phyloP scores from a whole-genome alignment of 2,888 invertebrate genomes.

The Leucoma salicis region DNA sequence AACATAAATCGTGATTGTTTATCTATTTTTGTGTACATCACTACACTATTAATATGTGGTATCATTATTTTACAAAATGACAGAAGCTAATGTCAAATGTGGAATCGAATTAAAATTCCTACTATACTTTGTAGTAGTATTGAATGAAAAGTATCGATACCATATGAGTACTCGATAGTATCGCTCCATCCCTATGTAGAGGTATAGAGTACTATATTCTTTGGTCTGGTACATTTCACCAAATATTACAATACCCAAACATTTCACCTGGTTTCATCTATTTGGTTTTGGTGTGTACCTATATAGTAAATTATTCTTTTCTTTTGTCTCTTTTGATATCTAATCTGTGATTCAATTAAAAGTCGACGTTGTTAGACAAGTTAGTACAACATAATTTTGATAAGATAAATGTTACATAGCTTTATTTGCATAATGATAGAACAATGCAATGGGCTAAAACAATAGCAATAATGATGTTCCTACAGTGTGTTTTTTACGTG shows the following conservation, averaged over 20 bases:
- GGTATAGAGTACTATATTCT: no score
- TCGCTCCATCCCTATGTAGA: no score
- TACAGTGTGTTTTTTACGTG: slow-evolving; percentile 13
- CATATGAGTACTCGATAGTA: no score
- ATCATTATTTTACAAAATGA: no score
- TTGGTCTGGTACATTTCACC: no score
- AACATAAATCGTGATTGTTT: no score
- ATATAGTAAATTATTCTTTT: slow-evolving; percentile 1
- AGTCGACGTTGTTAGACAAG: slow-evolving; percentile 11
- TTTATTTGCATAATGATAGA: slow-evolving; percentile 62
- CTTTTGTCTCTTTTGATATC: slow-evolving; percentile 12
- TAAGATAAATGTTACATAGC: slow-evolving; percentile 51
- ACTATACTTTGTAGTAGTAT: no score
- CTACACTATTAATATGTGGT: no score
- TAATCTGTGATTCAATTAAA: slow-evolving; percentile 29
- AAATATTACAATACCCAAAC: slow-evolving; percentile 3
- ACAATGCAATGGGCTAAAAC: slow-evolving; percentile 59
- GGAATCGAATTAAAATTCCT: no score
- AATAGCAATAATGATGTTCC: slow-evolving; percentile 41
- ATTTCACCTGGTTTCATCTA: neutral
- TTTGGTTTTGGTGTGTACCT: slow-evolving; percentile 5
- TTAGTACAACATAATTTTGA: slow-evolving; percentile 10
- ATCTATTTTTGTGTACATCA: no score
- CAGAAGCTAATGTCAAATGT: no score
- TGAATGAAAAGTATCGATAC: no score